phyloP scores from a whole-genome alignment of 2,888 invertebrate species.

The Bhutanitis thaidina region DNA sequence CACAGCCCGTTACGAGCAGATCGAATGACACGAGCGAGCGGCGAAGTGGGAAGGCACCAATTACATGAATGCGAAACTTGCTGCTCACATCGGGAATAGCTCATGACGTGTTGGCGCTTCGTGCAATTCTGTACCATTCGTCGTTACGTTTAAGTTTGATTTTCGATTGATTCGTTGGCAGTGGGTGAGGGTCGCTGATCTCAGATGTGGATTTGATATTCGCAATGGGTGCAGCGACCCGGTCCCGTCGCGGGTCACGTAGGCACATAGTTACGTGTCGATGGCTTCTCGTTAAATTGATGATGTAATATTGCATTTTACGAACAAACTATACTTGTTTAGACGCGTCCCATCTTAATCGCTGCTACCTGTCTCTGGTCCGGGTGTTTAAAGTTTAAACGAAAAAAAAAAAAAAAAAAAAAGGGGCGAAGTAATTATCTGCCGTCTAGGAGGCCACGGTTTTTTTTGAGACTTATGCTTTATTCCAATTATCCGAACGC shows the following conservation, averaged over 20 bases:
- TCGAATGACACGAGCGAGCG: conserved; percentile 47
- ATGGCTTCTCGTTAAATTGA: background rate
- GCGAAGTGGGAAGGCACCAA: conserved; percentile 55
- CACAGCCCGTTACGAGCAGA: conserved; percentile 22
- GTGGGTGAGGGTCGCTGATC: conserved; percentile 20
- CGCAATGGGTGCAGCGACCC: conserved; percentile 61
- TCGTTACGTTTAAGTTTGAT: background rate
- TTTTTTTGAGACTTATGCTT: too few species aligned
- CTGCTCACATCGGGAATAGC: conserved; percentile 21
- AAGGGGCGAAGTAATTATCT: too few species aligned
- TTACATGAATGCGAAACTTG: conserved; percentile 45
- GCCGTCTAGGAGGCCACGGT: too few species aligned
- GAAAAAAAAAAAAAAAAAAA: too few species aligned
- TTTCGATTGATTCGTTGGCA: conserved; percentile 12
- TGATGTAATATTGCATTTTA: too few species aligned
- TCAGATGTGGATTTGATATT: conserved; percentile 40
- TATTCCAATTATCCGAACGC: too few species aligned
- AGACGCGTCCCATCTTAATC: too few species aligned
- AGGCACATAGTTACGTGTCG: conserved; percentile 26
- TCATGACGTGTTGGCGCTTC: background rate
- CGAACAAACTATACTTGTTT: too few species aligned
- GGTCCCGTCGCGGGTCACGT: conserved; percentile 34
- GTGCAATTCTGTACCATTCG: conserved; percentile 21
- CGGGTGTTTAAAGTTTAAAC: too few species aligned
- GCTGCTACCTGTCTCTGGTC: too few species aligned